Evolutionary conservation across 2,113 vertebrate genomes (phyloP), one percentile per base, ranked within the genome.

Genomic region (Bungarus multicinctus): DNA sequence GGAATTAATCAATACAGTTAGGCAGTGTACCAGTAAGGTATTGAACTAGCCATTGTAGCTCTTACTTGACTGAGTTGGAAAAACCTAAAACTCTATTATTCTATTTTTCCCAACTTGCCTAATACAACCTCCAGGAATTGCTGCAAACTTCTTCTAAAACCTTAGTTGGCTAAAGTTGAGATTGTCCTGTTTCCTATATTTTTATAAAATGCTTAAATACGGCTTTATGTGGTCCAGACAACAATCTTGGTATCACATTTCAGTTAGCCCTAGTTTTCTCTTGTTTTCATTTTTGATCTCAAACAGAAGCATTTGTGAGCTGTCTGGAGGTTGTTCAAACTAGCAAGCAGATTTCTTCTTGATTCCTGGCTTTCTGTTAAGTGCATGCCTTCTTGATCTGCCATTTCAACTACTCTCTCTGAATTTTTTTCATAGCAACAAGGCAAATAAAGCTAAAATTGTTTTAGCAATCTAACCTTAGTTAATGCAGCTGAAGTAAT

Each of bases 21-120:
- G 98, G 97, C 99, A 99, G 97, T 99, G 99, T 97, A 98, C 98
- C 92, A 96, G 97, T 94, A 99, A 99, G 99, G 99, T 99, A 99
- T 97, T 97, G 97, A 96, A 97, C 92, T 25, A 89, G 8, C 88
- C 64, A 12, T 5, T 87, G 93, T 94, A 87, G 91, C 93, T 94
- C 94, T 89, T 85, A 85, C 92, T 39, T 91, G 0, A 34, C 34
- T 0, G 85, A 89, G 91, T 89, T 52, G 94, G 95, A 93, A 86
- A 57, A 90, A 91, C 50, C 93, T 92, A 95, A 94, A 92, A 89
- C 93, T 55, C 92, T 91, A 57, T 90, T 18, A 90, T 86, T 88
- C 89, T 30, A 0, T 55, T 58, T 92, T 93, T 88, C 64, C 88
- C 34, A 89, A 88, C 88, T 60, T 91, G 55, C 8, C 91, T 88